Evolutionary conservation across 2,113 vertebrate genomes (phyloP).

Genomic region (Myiopsitta monachus): DNA sequence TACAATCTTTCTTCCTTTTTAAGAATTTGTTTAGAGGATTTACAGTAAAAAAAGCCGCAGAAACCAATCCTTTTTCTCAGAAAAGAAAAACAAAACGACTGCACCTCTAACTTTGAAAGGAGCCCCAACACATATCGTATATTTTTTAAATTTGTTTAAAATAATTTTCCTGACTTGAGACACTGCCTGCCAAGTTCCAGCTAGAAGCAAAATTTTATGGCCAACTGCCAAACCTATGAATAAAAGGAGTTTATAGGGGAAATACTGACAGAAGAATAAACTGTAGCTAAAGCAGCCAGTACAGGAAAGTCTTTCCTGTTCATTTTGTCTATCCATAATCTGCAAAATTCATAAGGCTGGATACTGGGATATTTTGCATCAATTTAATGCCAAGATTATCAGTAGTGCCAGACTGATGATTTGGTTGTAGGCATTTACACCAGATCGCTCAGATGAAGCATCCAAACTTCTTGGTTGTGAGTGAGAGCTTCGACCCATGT

Average conservation of each 20-base stretch:
- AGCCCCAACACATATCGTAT: neutral
- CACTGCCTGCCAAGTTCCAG: slow-evolving; percentile 40
- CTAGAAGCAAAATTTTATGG: slow-evolving; percentile 35
- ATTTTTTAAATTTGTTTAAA: slow-evolving; percentile 54
- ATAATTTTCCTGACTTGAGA: slow-evolving; percentile 56
- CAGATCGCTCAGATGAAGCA: neutral
- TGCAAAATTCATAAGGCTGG: neutral
- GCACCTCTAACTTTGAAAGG: slow-evolving; percentile 7
- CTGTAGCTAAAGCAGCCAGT: neutral
- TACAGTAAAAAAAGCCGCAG: neutral
- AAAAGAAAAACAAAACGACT: neutral
- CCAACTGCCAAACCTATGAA: neutral
- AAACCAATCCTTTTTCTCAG: neutral
- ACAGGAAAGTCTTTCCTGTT: slow-evolving; percentile 18
- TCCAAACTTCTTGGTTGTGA: neutral
- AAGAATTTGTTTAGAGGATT: neutral
- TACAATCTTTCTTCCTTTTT: neutral
- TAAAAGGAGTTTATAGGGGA: slow-evolving; percentile 50
- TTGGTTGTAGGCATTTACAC: neutral
- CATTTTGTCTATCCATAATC: slow-evolving; percentile 26
- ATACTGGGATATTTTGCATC: neutral
- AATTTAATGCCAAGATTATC: neutral
- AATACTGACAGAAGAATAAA: slow-evolving; percentile 42
- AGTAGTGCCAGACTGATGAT: neutral
- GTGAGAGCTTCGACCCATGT: neutral